Conservation (phyloP, 1,140 invertebrate species). For the Bombus polaris region DNA sequence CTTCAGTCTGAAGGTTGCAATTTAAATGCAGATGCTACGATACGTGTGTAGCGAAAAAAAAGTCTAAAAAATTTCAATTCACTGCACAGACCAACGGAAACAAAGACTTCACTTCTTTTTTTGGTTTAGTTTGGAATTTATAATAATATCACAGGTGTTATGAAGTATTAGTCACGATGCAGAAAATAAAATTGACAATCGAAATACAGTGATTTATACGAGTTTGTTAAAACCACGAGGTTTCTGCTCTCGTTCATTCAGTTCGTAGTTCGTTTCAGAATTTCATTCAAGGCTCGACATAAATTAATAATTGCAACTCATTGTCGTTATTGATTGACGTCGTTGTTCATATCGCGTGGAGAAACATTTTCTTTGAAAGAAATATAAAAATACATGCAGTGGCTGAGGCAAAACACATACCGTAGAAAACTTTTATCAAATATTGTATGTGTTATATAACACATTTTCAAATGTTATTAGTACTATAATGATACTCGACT, state of each 20-base stretch:
- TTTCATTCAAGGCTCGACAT: constrained; percentile 18
- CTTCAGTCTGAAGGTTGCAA: no score
- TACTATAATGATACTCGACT: no score
- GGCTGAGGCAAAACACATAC: no score
- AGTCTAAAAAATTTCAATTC: no score
- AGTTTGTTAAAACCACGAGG: neutral
- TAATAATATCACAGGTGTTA: neutral
- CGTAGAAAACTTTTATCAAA: no score
- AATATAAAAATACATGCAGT: neutral
- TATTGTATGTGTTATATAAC: no score
- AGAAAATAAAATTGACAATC: neutral
- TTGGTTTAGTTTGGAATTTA: neutral
- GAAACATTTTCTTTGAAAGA: neutral
- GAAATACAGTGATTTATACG: neutral
- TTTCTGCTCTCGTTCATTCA: neutral
- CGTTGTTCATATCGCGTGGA: neutral
- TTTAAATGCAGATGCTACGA: no score
- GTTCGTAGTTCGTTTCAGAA: neutral
- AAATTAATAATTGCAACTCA: constrained; percentile 26
- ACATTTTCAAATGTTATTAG: no score
- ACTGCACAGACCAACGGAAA: neutral
- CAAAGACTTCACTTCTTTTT: neutral
- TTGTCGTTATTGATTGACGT: neutral
- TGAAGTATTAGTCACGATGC: neutral
- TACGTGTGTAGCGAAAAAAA: no score